Base-by-base conservation (phyloP, 1,140 invertebrate species). In the Zelostemma sp. region DNA sequence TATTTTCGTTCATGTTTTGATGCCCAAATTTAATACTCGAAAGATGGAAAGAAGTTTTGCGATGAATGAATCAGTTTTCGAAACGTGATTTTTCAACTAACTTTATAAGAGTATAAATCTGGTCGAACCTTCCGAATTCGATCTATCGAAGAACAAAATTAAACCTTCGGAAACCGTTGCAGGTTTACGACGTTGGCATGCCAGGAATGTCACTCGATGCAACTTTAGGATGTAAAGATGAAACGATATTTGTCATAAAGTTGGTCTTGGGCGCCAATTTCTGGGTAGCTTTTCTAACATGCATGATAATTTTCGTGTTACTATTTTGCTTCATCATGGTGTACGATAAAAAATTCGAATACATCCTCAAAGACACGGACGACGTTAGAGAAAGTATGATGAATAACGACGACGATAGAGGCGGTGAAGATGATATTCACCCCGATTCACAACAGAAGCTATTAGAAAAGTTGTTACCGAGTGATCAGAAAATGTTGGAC, bases 351-450 rank as follows among this genome's bases (percentile, higher is more conserved):
- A 91, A 93, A 71, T 91, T 93, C 6, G 93, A 97, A 77, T 95
- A 95, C 58, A 89, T 93, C 71, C 92, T 95, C 25, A 97, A 97
- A 78, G 96, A 98, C 76, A 91, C 95, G 71, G 96, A 98, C 79
- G 97, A 99, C 80, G 97, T 98, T 28, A 87, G 96, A 64, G 97
- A 98, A 84, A 99, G 96, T 76, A 98, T 99, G 63, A 97, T 98
- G 62, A 95, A 95, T 74, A 98, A 99, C 77, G 95, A 97, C 81
- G 97, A 98, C 75, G 97, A 99, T 85, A 97, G 97, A 31, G 96
- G 95, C 76, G 96, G 96, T 69, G 96, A 98, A 84, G 94, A 95
- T 11, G 97, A 99, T 77, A 94, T 95, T 0, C 94, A 93, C 4
- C 98, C 95, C 80, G 97, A 99, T 80, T n/a, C n/a, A n/a, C n/a